Base-by-base conservation (phyloP, 2,113 vertebrate genomes). In the Echinops telfairi region DNA sequence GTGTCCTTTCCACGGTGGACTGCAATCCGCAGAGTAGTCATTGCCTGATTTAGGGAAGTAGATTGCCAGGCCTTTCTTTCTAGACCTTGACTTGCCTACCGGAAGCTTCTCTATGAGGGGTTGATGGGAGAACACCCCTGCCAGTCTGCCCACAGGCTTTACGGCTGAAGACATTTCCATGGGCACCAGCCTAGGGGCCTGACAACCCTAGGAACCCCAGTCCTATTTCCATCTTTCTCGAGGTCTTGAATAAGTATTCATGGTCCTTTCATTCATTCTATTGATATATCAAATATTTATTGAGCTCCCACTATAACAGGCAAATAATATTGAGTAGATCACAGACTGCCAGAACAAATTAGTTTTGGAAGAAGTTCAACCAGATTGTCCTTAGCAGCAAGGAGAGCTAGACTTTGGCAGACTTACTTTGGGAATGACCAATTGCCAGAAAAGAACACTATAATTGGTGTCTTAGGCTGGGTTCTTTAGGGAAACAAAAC, bases 181-280 rank as follows among this genome's bases (percentile, higher is more conserved):
- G 47, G 66, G 33, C 25, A 57, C 33, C 43, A 75, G 62, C 20
- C 84, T 29, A 89, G 12, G 23, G 60, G 38, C 6, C n/a, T 76
- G 47, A 53, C 27, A 1, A 29, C 27, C 53, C 70, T 66, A 92
- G 79, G 84, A 83, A 84, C 8, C 43, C 15, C 36, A 33, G 27
- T 53, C 9, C 20, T 83, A 40, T 76, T 82, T 43, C 62, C 10
- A 38, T 4, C 10, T 1, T 2, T 82, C 40, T 86, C 38, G 73
- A 95, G 68, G 40, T 16, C 57, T 90, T 81, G 5, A 27, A 53
- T 66, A 90, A 93, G 89, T 1, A 89, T 19, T 22, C 64, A 64
- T 36, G 4, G 57, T 53, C 23, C 53, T 81, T 79, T 71, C 31
- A 31, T 71, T 53, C 47, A n/a, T 73, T 83, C 57, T 64, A 70